Evolutionary conservation across 2,113 vertebrate species (phyloP).

Genomic region (Pterocles gutturalis): DNA sequence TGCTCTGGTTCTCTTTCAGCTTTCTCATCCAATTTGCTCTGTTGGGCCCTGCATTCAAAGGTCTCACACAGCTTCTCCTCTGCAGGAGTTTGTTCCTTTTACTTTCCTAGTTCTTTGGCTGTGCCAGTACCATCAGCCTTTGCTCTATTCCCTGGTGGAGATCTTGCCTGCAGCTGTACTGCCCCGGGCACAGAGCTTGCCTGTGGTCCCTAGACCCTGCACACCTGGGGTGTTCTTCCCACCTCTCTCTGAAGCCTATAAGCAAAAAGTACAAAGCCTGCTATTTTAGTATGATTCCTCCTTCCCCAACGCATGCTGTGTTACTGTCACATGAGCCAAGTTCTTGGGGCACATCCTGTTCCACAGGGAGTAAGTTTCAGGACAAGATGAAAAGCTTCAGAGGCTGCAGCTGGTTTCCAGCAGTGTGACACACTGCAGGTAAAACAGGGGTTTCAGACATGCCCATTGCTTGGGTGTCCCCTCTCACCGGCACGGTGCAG

Average conservation of each 20-base stretch:
- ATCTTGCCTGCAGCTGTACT: neutral
- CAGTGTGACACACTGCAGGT: neutral
- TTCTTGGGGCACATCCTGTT: neutral
- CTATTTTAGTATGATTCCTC: neutral
- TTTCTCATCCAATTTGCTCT: slow-evolving; percentile 1
- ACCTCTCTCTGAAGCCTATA: neutral
- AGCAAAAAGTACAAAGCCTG: neutral
- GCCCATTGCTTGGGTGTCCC: neutral
- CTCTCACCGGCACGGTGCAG: neutral
- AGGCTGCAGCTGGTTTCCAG: neutral
- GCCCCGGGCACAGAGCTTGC: neutral
- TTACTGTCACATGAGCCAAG: neutral
- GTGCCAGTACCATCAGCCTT: neutral
- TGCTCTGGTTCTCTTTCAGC: neutral
- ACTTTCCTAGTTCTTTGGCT: neutral
- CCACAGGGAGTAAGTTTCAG: neutral
- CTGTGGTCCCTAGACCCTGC: neutral
- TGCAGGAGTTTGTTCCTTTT: neutral
- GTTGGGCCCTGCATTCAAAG: neutral
- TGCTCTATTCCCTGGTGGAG: neutral
- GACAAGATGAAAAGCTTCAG: neutral
- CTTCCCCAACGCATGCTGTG: neutral
- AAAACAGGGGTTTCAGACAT: neutral
- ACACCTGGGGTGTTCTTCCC: neutral
- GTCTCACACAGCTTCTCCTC: neutral